A percentile compares a stretch with the other conserved stretches of the same genome.
Conservation (phyloP, 2,113 vertebrate genomes). For the Pygoscelis antarcticus region DNA sequence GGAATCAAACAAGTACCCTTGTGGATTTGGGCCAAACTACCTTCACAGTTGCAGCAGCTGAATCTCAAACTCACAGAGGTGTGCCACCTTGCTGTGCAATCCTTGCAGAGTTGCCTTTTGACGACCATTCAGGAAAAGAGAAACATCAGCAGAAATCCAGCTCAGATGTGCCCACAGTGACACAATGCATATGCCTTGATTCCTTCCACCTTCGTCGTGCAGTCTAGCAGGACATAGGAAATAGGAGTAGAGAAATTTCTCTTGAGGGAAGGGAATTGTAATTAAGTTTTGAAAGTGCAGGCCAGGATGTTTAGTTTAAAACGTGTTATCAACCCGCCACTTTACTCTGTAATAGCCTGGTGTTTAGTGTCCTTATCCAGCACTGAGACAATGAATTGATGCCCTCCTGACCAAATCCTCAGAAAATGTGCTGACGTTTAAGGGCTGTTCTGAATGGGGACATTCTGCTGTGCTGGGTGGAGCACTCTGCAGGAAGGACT, state of each 20-base stretch:
- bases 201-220: neutral
- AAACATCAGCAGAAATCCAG: neutral
- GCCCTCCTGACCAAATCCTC: neutral
- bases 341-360: neutral
- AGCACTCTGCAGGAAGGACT: neutral
- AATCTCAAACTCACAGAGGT: neutral
- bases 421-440: neutral
- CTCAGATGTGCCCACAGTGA: neutral
- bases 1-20: neutral
- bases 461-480: neutral
- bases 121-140: neutral
- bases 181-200: neutral
- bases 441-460: neutral
- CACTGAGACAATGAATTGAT: neutral
- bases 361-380: slow-evolving; percentile 4
- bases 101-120: neutral
- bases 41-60: neutral
- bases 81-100: neutral
- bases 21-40: neutral
- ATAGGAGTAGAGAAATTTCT: neutral
- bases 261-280: neutral
- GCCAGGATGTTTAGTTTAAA: slow-evolving; percentile 37
- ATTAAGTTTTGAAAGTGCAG: neutral
- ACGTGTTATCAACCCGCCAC: neutral
- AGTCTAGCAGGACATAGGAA: neutral